phyloP scores from a whole-genome alignment of 2,113 vertebrate species.

The Panthera leo region DNA sequence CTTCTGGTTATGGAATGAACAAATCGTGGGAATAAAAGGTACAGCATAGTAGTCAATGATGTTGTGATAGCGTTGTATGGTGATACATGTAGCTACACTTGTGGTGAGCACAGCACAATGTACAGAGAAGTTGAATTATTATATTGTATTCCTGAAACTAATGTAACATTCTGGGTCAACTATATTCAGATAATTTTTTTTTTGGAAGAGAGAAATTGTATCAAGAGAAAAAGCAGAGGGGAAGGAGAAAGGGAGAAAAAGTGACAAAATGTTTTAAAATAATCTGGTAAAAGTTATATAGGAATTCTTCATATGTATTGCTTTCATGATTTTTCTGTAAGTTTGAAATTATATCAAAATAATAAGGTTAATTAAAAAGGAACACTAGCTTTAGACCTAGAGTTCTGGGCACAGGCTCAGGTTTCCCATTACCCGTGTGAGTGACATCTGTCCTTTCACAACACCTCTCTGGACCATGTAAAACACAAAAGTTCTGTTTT shows the following conservation, averaged over 20 bases:
- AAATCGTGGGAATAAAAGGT: neutral
- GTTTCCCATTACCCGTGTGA: neutral
- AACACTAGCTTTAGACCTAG: neutral
- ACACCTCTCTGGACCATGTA: neutral
- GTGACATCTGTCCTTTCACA: neutral
- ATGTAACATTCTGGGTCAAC: neutral
- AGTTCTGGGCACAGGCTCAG: neutral
- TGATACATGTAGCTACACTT: neutral
- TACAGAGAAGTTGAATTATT: neutral
- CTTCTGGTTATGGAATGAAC: neutral
- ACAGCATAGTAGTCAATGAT: neutral
- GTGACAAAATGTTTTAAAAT: neutral
- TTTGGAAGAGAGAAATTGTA: neutral
- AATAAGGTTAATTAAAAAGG: neutral
- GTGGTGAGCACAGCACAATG: neutral
- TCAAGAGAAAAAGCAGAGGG: neutral
- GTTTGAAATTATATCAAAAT: constrained; percentile 14
- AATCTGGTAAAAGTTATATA: neutral
- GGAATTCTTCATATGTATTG: neutral
- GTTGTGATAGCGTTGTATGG: neutral
- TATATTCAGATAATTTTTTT: neutral
- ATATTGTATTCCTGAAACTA: neutral
- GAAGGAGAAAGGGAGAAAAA: neutral
- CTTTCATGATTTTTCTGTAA: constrained; percentile 11
- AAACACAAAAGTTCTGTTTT: neutral